phyloP scores from a whole-genome alignment of 2,797 vertebrate genomes.

The Gymnoscopelus microlampas region DNA sequence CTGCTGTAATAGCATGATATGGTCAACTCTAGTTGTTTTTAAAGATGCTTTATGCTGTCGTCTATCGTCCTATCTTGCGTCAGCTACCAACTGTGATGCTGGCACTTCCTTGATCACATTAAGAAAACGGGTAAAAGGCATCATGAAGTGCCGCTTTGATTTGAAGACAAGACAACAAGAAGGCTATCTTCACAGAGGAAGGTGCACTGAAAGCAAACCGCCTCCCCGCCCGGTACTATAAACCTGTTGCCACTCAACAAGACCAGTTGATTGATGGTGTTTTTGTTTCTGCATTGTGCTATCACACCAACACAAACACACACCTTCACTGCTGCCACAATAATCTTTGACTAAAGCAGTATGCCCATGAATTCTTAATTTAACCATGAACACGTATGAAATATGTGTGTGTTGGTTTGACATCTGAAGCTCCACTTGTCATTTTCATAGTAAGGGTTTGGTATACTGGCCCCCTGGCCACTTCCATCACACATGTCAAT shows the following conservation, averaged over 20 bases:
- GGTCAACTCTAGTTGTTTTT: no score
- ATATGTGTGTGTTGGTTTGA: not conserved
- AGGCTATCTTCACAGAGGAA: slow-evolving; percentile 35
- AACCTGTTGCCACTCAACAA: slow-evolving; percentile 13
- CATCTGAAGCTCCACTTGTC: slow-evolving; percentile 4
- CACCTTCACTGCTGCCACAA: not conserved
- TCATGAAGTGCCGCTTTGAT: slow-evolving; percentile 17
- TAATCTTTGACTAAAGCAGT: no score
- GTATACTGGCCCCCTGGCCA: not conserved
- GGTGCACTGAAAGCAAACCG: slow-evolving; percentile 40
- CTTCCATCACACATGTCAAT: no score
- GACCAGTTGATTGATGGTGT: slow-evolving; percentile 3
- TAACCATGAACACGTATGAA: no score
- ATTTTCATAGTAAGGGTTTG: not conserved
- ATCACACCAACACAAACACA: slow-evolving; percentile 20
- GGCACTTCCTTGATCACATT: no score
- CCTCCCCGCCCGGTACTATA: slow-evolving; percentile 10
- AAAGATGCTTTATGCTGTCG: no score
- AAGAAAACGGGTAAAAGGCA: not conserved
- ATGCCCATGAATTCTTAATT: no score
- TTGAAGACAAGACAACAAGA: slow-evolving; percentile 24
- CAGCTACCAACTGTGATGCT: no score
- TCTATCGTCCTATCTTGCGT: no score
- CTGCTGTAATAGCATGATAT: no score
- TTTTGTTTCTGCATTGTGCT: slow-evolving; percentile 28